These are phyloP conservation scores for Grallaria varia DNA, from an alignment of 2,113 vertebrate species.

Conservation along the genomic window DNA sequence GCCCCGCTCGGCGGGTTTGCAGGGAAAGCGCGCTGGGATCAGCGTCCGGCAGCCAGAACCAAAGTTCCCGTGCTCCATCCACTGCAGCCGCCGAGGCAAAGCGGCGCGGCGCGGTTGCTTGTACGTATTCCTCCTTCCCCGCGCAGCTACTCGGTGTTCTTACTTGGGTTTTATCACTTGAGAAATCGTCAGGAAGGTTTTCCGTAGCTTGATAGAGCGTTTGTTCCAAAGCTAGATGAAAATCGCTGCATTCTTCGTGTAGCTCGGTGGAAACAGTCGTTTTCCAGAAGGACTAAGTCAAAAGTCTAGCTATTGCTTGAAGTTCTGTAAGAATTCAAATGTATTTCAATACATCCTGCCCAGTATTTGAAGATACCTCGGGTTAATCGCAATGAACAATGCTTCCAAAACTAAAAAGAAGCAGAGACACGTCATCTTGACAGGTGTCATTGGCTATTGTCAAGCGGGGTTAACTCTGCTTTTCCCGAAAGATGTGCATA, in stretches of 20 bases:
- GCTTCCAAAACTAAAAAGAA: background rate
- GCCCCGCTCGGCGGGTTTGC: background rate
- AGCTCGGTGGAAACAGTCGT: background rate
- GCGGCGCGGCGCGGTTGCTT: background rate
- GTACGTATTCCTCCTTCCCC: constrained; percentile 32
- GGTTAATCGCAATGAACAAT: background rate
- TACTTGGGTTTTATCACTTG: background rate
- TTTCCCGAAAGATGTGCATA: background rate
- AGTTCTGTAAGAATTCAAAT: background rate
- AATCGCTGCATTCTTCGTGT: background rate
- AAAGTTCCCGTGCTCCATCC: background rate
- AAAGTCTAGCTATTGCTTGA: background rate
- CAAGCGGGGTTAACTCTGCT: background rate
- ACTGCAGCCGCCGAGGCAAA: background rate
- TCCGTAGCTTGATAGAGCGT: background rate
- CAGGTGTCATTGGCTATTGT: background rate
- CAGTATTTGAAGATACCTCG: background rate
- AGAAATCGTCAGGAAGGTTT: background rate
- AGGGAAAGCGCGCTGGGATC: background rate
- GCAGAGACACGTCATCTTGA: background rate
- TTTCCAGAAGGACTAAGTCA: background rate
- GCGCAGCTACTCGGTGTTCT: background rate
- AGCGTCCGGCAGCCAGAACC: background rate
- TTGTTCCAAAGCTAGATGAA: background rate
- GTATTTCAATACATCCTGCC: background rate